phyloP scores from a whole-genome alignment of 2,888 invertebrate genomes.

The Luperina testacea region DNA sequence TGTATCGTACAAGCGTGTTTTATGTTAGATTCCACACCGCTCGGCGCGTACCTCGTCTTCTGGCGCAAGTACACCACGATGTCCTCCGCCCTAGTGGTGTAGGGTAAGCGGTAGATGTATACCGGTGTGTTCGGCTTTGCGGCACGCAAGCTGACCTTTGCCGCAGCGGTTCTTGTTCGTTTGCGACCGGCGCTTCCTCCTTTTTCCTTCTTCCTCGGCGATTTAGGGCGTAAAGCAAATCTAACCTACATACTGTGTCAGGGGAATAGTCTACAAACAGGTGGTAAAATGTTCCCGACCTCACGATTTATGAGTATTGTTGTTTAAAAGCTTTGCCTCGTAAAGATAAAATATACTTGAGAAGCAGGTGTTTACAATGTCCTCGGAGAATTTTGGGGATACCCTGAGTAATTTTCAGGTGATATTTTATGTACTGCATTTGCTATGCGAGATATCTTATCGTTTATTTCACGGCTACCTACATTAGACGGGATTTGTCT shows the following conservation, averaged over 20 bases:
- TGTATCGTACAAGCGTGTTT: too few species aligned
- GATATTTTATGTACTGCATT: background rate
- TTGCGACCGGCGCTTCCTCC: too few species aligned
- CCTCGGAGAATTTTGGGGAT: conserved; percentile 8
- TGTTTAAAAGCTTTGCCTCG: conserved; percentile 54
- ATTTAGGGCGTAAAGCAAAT: conserved; percentile 52
- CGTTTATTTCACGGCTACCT: background rate
- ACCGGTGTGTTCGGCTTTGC: too few species aligned
- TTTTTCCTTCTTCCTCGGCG: too few species aligned
- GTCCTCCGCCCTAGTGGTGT: too few species aligned
- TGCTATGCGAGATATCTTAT: background rate
- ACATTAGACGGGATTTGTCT: too few species aligned
- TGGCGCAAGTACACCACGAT: too few species aligned
- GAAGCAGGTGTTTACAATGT: conserved; percentile 20
- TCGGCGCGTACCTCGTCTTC: too few species aligned
- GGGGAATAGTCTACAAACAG: conserved; percentile 38
- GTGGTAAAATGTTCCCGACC: conserved; percentile 26
- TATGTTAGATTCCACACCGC: too few species aligned
- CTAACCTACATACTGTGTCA: conserved; percentile 52
- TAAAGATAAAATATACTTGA: conserved; percentile 42
- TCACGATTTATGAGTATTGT: conserved; percentile 38
- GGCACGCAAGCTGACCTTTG: too few species aligned
- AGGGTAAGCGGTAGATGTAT: too few species aligned
- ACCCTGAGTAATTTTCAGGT: background rate
- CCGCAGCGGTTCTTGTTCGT: too few species aligned